Conservation (phyloP, 2,113 vertebrate genomes). For the Nanorana parkeri region DNA sequence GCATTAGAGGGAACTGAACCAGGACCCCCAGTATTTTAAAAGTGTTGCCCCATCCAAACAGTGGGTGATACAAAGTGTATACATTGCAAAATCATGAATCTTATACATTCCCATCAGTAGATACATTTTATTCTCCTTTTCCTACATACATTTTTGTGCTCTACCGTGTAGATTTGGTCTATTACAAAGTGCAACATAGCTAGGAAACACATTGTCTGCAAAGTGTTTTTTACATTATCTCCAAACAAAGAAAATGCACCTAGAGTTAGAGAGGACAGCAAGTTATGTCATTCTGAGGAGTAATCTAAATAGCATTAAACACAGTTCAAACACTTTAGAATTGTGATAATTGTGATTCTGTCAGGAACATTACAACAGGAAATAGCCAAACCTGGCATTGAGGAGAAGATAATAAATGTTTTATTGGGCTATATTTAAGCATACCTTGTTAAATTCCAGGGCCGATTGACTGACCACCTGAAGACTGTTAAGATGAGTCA, state of each 20-base stretch:
- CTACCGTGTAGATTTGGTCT: too few species aligned
- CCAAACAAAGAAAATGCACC: not conserved
- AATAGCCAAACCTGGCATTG: slow-evolving; percentile 30
- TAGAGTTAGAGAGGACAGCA: not conserved
- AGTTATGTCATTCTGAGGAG: not conserved
- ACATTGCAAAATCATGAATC: too few species aligned
- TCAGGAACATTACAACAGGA: slow-evolving; percentile 52
- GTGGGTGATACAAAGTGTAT: too few species aligned
- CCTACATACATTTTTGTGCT: too few species aligned
- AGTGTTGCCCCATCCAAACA: too few species aligned
- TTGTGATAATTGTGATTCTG: slow-evolving; percentile 15
- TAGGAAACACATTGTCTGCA: too few species aligned
- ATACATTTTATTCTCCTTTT: too few species aligned
- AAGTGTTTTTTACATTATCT: too few species aligned
- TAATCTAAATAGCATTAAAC: not conserved
- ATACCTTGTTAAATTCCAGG: slow-evolving; percentile 57
- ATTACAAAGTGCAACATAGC: too few species aligned
- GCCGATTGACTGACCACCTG: slow-evolving; percentile 50
- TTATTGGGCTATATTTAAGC: slow-evolving; percentile 51
- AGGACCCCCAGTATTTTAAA: too few species aligned
- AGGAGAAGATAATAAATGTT: slow-evolving; percentile 52
- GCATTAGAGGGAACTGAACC: too few species aligned
- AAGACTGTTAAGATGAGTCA: slow-evolving; percentile 52
- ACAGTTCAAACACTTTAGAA: slow-evolving; percentile 30
- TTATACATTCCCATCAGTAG: too few species aligned